Evolutionary conservation across 2,113 vertebrate genomes (phyloP), one percentile per base, ranked within the genome.

Genomic region (Lampris incognitus): DNA sequence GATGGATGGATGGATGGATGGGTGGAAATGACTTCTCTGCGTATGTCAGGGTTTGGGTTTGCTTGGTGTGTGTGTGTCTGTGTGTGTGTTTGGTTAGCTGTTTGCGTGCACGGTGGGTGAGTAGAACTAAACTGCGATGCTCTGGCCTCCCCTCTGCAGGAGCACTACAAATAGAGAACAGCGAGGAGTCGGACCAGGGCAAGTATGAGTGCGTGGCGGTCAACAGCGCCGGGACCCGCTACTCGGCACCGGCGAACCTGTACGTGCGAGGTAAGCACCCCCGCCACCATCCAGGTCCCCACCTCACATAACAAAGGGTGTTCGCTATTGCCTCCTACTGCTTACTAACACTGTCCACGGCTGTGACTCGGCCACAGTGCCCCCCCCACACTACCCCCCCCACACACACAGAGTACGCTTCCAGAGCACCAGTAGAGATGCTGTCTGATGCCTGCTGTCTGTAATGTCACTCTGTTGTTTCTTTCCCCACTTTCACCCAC

Each of bases 171-270:
- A 98, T 99, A 69, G 98, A 99, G 89, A 97, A 96, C 94, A 99
- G 98, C 0, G 97, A 99, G 90, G 97, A 99, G 86, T 97, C 97
- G 0, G 98, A 99, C 94, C 97, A 99, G 94, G 98, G 98, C 86
- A 99, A 99, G 94, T 99, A 99, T 0, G 97, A 99, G 87, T 99
- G 98, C 52, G 97, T 99, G 87, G 97, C 97, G 6, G 96, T 96
- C 87, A 99, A 99, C 96, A 96, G 95, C 0, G 97, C 96, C 1
- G 97, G 98, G 90, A 99, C 96, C 7, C 96, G 97, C 80, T 99
- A 98, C 92, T 99, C 97, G 0, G 96, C 97, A 74, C 97, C 97
- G 0, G 98, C 98, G 9, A 99, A 99, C 88, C 97, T 99, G 78
- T 99, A 99, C 24, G 97, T 98, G 76, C 94, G 97, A 97, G 98